Evolutionary conservation across 2,113 vertebrate species (phyloP), one percentile per base, ranked within the genome.

Genomic region (Periophthalmus modestus): DNA sequence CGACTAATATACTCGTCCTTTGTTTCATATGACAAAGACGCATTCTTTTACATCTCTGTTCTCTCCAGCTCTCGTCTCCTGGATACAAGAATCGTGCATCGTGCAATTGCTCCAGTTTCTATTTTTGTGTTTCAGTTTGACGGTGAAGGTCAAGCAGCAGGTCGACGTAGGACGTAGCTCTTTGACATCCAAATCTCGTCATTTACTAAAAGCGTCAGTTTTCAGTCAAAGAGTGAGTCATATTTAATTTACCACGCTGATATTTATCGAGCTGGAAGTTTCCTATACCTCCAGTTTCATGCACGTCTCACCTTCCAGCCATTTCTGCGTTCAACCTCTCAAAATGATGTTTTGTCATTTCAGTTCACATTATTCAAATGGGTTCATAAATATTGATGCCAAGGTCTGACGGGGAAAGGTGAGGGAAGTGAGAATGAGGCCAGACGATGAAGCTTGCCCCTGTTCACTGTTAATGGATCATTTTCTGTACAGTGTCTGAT

Each of bases 291-390:
- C 61, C 75, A 19, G 55, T 66, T 77, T 80, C 47, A 65, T 19
- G 69, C 80, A 70, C 78, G 23, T 59, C 54, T 77, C 68, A 87
- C 80, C 82, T 82, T 66, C 73, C 72, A 73, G 69, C 80, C 58
- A 71, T 82, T 85, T 74, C 78, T 28, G 43, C 74, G 77, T 43
- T 52, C 81, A 72, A 63, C 72, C 63, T 80, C 77, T 84, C 78
- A 78, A 87, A 87, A 85, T 82, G 69, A 87, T 84, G 82, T 83
- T 87, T 87, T 87, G 78, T 88, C 85, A 89, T 89, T 91, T 80
- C 57, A 75, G 84, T 87, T 84, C 84, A 75, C 73, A 89, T 89
- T 88, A 92, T 89, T 90, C 84, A 89, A 89, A 92, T 89, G n/a
- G 19, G 33, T 36, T 84, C 73, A 89, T 90, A 82, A 85, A 92